phyloP scores from a whole-genome alignment of 2,797 vertebrate genomes.

The Myotis vivesi region DNA sequence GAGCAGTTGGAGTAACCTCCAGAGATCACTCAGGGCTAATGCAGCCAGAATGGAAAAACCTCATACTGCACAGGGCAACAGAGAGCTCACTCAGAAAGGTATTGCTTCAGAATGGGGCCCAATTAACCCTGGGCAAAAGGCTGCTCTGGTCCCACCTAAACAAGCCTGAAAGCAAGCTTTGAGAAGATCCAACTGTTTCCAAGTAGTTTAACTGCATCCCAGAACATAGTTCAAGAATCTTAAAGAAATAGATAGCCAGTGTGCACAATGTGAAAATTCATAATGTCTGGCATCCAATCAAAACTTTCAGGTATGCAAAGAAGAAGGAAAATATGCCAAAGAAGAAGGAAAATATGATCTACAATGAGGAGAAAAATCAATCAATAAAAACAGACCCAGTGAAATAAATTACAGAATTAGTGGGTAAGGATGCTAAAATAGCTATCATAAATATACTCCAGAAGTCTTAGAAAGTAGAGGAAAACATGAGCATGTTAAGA shows the following conservation, averaged over 20 bases:
- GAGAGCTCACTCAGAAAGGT: neutral
- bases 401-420: neutral
- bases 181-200: neutral
- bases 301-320: neutral
- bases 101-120: neutral
- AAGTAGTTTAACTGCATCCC: neutral
- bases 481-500: neutral
- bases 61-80: neutral
- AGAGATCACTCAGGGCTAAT: neutral
- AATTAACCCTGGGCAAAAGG: neutral
- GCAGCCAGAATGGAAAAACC: neutral
- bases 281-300: neutral
- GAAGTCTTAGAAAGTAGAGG: neutral
- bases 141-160: neutral
- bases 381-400: neutral
- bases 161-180: neutral
- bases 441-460: neutral
- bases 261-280: neutral
- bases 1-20: neutral
- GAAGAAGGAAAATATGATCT: neutral
- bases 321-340: neutral
- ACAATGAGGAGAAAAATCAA: neutral
- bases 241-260: neutral
- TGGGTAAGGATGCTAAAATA: neutral
- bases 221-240: constrained; percentile 23